Evolutionary conservation across 2,888 invertebrate genomes (phyloP).

Genomic region (Rhimphoctona megacephalus): DNA sequence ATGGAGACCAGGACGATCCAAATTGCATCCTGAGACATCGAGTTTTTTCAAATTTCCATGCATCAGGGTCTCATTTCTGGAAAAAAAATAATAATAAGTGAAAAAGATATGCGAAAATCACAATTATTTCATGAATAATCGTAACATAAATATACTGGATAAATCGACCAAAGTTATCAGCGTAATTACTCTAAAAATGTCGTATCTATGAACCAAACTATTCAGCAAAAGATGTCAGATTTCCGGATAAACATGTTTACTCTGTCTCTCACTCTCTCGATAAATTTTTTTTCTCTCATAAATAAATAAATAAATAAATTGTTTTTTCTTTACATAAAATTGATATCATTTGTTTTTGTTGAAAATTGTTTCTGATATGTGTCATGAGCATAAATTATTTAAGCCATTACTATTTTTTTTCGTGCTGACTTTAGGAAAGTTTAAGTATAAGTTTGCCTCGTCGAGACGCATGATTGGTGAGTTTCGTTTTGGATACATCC

Average conservation of each 20-base stretch:
- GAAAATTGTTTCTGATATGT: neutral
- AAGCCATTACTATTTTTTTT: neutral
- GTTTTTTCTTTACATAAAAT: neutral
- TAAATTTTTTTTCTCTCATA: no score
- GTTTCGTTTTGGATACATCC: slow-evolving; percentile 36
- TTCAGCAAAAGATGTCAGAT: no score
- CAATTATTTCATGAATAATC: neutral
- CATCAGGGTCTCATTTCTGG: slow-evolving; percentile 76
- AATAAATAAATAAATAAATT: no score
- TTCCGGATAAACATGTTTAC: no score
- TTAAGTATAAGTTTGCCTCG: slow-evolving; percentile 20
- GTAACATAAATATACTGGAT: neutral
- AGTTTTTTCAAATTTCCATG: slow-evolving; percentile 78
- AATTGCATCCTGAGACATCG: slow-evolving; percentile 80
- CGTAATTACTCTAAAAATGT: neutral
- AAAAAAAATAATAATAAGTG: slow-evolving; percentile 47
- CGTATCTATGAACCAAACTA: neutral
- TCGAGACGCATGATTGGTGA: slow-evolving; percentile 14
- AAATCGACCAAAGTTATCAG: neutral
- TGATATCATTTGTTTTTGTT: neutral
- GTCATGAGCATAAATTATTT: neutral
- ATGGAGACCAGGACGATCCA: slow-evolving; percentile 85
- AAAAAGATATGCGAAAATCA: neutral
- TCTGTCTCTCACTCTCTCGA: no score
- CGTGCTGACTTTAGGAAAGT: neutral